These are phyloP conservation scores for Coecobrya sp. DNA, from an alignment of 2,888 invertebrate genomes.

Conservation along the genomic window DNA sequence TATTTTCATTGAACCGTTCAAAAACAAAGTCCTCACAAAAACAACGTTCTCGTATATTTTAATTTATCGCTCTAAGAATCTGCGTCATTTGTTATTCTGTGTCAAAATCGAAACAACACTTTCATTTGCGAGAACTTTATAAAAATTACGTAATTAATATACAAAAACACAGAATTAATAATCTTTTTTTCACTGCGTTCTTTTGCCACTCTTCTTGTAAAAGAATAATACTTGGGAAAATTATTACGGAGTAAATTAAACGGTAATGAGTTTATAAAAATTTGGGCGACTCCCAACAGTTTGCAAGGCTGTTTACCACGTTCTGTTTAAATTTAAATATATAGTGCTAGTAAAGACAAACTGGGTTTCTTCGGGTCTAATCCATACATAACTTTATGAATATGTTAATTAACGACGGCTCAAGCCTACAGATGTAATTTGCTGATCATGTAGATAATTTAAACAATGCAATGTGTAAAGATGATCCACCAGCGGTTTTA, in stretches of 20 bases:
- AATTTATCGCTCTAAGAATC: constrained; percentile 24
- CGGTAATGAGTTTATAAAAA: constrained; percentile 62
- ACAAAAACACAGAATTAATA: constrained; percentile 36
- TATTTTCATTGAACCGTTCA: constrained; percentile 56
- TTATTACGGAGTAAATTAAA: constrained; percentile 7
- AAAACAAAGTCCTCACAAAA: constrained; percentile 51
- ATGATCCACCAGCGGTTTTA: constrained; percentile 28
- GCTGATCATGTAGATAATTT: constrained; percentile 45
- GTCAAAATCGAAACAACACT: constrained; percentile 48
- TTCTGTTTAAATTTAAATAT: constrained; percentile 54
- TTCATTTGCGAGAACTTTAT: not conserved
- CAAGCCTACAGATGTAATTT: constrained; percentile 68
- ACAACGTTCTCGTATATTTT: constrained; percentile 1
- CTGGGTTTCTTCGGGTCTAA: constrained; percentile 66
- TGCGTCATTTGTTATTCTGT: constrained; percentile 38
- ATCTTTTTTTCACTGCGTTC: not conserved
- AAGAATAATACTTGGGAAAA: constrained; percentile 42
- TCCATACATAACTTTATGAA: constrained; percentile 19
- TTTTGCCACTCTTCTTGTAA: constrained; percentile 62
- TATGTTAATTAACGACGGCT: constrained; percentile 56
- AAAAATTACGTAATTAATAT: not conserved
- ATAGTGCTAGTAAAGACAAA: constrained; percentile 66
- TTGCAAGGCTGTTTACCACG: constrained; percentile 76
- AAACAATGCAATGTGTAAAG: constrained; percentile 37
- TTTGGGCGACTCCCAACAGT: constrained; percentile 81